These are phyloP conservation scores for Pomacea canaliculata DNA, from an alignment of 2,888 invertebrate species.

Conservation along the genomic window DNA sequence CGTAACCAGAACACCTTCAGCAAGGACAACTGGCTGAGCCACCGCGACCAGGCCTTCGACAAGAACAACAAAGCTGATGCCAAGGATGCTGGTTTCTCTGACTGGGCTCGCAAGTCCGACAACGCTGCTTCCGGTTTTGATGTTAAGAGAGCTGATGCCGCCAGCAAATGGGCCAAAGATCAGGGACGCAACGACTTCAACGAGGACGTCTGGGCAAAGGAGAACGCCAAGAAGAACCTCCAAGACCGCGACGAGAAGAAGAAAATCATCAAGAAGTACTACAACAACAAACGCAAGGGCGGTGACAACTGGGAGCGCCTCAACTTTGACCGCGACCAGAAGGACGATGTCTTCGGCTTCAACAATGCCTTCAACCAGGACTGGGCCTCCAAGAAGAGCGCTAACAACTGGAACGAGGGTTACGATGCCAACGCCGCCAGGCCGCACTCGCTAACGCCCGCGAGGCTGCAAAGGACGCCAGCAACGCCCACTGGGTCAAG, in stretches of 20 bases:
- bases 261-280: constrained; percentile 31
- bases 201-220: constrained; percentile 27
- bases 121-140: constrained; percentile 15
- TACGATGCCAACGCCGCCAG: constrained; percentile 24
- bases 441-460: constrained; percentile 24
- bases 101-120: constrained; percentile 25
- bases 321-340: constrained; percentile 27
- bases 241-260: constrained; percentile 27
- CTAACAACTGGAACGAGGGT: constrained; percentile 9
- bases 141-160: constrained; percentile 20
- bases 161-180: constrained; percentile 24
- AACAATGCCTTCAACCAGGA: constrained; percentile 28
- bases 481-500: constrained; percentile 25
- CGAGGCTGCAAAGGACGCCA: constrained; percentile 19
- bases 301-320: constrained; percentile 34
- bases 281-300: constrained; percentile 26
- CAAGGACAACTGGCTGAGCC: constrained; percentile 30
- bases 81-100: constrained; percentile 27
- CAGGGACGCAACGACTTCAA: constrained; percentile 19
- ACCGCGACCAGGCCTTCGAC: constrained; percentile 24
- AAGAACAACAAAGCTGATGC: constrained; percentile 15
- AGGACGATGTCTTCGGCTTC: constrained; percentile 29
- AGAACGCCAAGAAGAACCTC: constrained; percentile 18
- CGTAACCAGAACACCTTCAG: constrained; percentile 21
- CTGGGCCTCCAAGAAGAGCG: constrained; percentile 13